Base-by-base conservation (phyloP, 2,797 vertebrate genomes). In the Cynopterus sphinx region DNA sequence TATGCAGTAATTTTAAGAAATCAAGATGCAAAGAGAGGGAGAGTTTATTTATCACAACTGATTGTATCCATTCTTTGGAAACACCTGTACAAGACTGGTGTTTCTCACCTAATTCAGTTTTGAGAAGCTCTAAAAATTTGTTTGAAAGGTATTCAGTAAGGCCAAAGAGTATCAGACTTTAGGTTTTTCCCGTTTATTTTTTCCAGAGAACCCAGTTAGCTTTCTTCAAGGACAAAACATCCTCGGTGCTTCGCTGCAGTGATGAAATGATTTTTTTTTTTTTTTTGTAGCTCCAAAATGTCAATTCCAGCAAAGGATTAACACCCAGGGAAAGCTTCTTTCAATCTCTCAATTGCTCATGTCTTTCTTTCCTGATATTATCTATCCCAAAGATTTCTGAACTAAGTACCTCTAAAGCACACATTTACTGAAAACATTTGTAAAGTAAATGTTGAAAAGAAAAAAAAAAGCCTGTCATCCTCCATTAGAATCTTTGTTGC, bases 251-350 rank as follows among this genome's bases (percentile, higher is more conserved):
- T 78, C 88, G 63, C 24, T 63, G 51, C 6, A 28, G 61, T 63
- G 81, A 79, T 88, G 87, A 73, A 92, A 78, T 75, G 36, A 84
- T 73, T 90, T 21, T 81, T 84, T 95, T 53, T 61, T 12, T 83
- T 82, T 31, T 85, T 95, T 55, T 57, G 61, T 83, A 31, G 12
- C 63, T 91, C 78, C 39, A 82, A 94, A 94, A 96, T 97, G 88
- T 96, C 93, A 97, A 22, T 81, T 91, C 81, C 55, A 95, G 59
- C 49, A 85, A 88, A 93, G 65, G 49, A 92, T 95, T 95, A 89
- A 90, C 68, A 84, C 95, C 87, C 68, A 63, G 71, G 53, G 33
- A 55, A 87, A 65, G 43, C 21, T 39, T 77, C 79, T 93, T 96
- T 89, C 71, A 68, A 2, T 91, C 68, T 96, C 57, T 92, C 63